Conservation (phyloP, 2,888 invertebrate genomes). For the Beris chalybata region DNA sequence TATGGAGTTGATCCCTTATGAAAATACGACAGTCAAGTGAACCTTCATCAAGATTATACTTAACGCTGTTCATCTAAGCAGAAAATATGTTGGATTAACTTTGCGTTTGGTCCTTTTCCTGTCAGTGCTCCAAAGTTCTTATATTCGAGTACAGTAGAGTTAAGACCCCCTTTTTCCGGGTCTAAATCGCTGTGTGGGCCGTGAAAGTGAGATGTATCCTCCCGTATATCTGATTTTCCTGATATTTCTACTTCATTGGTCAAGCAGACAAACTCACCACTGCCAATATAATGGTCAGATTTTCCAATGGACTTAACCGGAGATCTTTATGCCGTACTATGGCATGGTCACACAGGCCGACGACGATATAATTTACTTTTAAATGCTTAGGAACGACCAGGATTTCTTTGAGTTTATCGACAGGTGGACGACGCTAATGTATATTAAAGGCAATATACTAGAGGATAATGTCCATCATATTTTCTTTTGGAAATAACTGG, state of each 20-base stretch:
- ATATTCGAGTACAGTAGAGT: neutral
- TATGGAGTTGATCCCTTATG: constrained; percentile 37
- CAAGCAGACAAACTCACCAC: neutral
- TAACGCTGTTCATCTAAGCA: constrained; percentile 38
- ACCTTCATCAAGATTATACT: constrained; percentile 39
- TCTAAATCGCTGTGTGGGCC: neutral
- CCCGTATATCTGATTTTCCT: constrained; percentile 14
- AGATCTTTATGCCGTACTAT: neutral
- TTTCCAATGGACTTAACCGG: constrained; percentile 19
- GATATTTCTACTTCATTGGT: constrained; percentile 37
- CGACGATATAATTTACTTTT: too few species aligned
- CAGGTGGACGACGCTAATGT: too few species aligned
- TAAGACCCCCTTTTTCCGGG: constrained; percentile 1
- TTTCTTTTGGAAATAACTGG: too few species aligned
- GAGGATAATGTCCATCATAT: too few species aligned
- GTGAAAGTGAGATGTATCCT: neutral
- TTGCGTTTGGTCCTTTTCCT: constrained; percentile 21
- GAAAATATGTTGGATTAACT: constrained; percentile 40
- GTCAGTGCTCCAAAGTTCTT: neutral
- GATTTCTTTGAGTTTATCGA: too few species aligned
- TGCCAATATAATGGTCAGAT: constrained; percentile 19
- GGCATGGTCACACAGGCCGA: neutral
- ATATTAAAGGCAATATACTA: too few species aligned
- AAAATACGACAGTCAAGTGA: constrained; percentile 36
- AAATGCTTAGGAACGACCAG: too few species aligned